Evolutionary conservation across 2,113 vertebrate genomes (phyloP), one percentile per base, ranked within the genome.

Genomic region (Piaya cayana): DNA sequence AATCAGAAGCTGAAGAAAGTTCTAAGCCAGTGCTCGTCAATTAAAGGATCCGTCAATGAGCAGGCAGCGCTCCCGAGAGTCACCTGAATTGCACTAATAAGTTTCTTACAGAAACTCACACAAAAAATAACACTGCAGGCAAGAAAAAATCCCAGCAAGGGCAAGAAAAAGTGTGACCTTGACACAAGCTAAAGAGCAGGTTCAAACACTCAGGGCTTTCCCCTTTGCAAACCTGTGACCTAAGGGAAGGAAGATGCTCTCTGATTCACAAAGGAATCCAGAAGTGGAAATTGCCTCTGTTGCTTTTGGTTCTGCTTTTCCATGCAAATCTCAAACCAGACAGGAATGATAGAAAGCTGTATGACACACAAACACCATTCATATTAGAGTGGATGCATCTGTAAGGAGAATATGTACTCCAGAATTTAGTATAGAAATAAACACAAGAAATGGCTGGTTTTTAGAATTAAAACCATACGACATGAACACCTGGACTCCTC

Each of bases 1-100:
- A 91, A 96, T 90, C 90, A 86, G 56, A 30, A 67, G 60, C 15
- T 67, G 80, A 69, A 45, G 94, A 55, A 64, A 86, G 92, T 63
- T 70, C 3, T 39, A 22, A 89, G 83, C 9, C 79, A 29, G 60
- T 15, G 32, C 5, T 21, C 60, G 85, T 52, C 89, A 37, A 83
- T 92, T 90, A 93, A 88, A 86, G 49, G 82, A 36, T 5, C 75
- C 30, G 83, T 78, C 22, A 42, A 52, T 12, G 43, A 83, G 76
- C 36, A 84, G 84, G 79, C 9, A 12, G 65, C 3, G 26, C 93
- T 91, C 85, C 71, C 29, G 87, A 86, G 71, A 86, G 71, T 60
- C 21, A 90, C 79, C 89, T 90, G 88, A 80, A 32, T 34, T 29
- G 22, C 45, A 30, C 32, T 21, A 62, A 25, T 10, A 53, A 55